These are phyloP conservation scores for Clytia hemisphaerica DNA, from an alignment of 30 jellyfish, hydroid and myxozoan species.

Conservation along the genomic window DNA sequence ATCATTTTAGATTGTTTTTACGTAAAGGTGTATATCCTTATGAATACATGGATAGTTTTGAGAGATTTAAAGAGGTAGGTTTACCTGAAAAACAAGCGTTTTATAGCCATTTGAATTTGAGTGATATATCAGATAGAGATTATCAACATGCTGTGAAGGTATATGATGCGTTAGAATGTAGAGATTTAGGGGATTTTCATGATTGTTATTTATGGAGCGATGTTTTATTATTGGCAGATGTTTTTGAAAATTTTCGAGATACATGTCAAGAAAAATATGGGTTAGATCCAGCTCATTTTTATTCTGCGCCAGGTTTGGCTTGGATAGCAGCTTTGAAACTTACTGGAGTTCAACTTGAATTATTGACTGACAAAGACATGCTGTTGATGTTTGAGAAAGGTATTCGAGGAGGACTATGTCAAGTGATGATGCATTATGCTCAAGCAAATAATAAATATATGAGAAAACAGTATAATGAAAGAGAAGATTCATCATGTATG, in stretches of 20 bases:
- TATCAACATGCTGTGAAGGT: not conserved
- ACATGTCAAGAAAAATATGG: conserved; percentile 6
- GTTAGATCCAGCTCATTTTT: conserved; percentile 42
- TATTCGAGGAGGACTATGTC: conserved; percentile 16
- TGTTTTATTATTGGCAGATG: conserved; percentile 41
- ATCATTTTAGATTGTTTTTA: no score
- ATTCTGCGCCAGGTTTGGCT: conserved; percentile 50
- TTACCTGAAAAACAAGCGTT: no score
- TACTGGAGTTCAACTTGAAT: not conserved
- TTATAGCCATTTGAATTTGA: no score
- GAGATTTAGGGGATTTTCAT: no score
- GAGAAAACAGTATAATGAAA: not conserved
- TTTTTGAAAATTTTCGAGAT: conserved; percentile 28
- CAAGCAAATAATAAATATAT: conserved; percentile 6
- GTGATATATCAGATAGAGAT: not conserved
- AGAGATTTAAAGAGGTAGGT: no score
- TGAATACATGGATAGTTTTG: no score
- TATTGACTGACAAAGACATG: conserved; percentile 3
- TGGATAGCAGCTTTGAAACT: conserved; percentile 20
- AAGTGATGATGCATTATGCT: not conserved
- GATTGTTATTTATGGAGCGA: not conserved
- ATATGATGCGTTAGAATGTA: not conserved
- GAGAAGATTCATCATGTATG: no score
- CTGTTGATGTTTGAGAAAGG: conserved; percentile 12
- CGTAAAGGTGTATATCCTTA: no score